Base-by-base conservation (phyloP, 2,113 vertebrate genomes). In the Nicator chloris region DNA sequence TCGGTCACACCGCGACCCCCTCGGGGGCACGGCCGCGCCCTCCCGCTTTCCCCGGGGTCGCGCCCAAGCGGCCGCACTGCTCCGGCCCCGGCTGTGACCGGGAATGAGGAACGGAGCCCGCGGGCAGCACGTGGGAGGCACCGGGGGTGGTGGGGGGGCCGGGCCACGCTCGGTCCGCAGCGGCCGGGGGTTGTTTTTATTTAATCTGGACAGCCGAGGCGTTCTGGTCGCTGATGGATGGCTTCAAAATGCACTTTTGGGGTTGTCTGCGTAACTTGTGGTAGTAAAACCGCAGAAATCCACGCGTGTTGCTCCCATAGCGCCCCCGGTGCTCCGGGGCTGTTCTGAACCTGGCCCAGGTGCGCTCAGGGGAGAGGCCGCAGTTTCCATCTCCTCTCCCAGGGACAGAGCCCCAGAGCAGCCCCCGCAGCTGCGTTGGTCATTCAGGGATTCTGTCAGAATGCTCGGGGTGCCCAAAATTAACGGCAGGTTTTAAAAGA, bases 321-420 rank as follows among this genome's bases (percentile, higher is more conserved):
- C 4, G n/a, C n/a, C n/a, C 27, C 51, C 51, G 53, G 37, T 23
- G 57, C 40, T 14, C 59, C 69, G 82, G 4, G 40, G n/a, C 8
- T 5, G 42, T 15, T 28, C 35, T 8, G 13, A 19, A 1, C 3
- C 30, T 2, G 35, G 11, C 6, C 70, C 42, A 0, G 35, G 35
- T 39, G 44, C 30, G 1, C 44, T 50, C 53, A 1, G 20, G 14
- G 31, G 26, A 66, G 40, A 28, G 53, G 59, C 81, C 33, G 17
- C 28, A 27, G 14, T 39, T 73, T 16, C 30, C 35, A 2, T 20
- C 20, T 4, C 49, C 37, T 61, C 4, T 35, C 4, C 10, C 44
- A 6, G 15, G 50, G 24, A 2, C 51, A 4, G 37, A 66, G 31
- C 44, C 24, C 60, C 24, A 1, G 19, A 20, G 45, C 65, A 23